Evolutionary conservation across 2,113 vertebrate genomes (phyloP).

Genomic region (Dasyprocta punctata): DNA sequence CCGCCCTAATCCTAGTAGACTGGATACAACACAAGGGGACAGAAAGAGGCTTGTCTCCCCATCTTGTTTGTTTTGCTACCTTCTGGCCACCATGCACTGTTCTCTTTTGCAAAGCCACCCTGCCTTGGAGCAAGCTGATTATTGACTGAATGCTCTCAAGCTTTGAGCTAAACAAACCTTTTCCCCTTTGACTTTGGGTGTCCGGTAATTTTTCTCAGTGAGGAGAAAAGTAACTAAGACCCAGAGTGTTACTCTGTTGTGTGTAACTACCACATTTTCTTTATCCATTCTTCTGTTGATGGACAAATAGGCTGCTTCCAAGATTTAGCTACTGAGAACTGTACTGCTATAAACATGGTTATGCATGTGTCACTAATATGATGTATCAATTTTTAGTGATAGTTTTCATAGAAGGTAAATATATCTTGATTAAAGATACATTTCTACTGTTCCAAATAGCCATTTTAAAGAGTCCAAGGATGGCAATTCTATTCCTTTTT

Average conservation of each 20-base stretch:
- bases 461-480: constrained; percentile 27
- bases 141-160: not conserved
- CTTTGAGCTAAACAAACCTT: not conserved
- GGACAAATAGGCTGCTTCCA: not conserved
- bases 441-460: constrained; percentile 44
- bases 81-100: not conserved
- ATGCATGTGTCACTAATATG: not conserved
- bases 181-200: not conserved
- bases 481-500: constrained; percentile 21
- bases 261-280: not conserved
- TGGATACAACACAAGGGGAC: not conserved
- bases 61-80: not conserved
- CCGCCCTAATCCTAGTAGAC: not conserved
- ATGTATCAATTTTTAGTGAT: constrained; percentile 19
- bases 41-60: not conserved
- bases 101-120: not conserved
- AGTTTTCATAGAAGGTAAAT: constrained; percentile 29
- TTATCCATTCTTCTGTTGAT: not conserved
- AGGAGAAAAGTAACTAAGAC: not conserved
- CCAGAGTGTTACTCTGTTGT: not conserved
- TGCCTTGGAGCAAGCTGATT: not conserved
- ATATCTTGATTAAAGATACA: constrained; percentile 30
- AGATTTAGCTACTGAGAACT: not conserved
- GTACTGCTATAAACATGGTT: not conserved
- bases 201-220: not conserved